These are phyloP conservation scores for Ceyx erithaca DNA, from an alignment of 2,797 vertebrate species.

Conservation along the genomic window DNA sequence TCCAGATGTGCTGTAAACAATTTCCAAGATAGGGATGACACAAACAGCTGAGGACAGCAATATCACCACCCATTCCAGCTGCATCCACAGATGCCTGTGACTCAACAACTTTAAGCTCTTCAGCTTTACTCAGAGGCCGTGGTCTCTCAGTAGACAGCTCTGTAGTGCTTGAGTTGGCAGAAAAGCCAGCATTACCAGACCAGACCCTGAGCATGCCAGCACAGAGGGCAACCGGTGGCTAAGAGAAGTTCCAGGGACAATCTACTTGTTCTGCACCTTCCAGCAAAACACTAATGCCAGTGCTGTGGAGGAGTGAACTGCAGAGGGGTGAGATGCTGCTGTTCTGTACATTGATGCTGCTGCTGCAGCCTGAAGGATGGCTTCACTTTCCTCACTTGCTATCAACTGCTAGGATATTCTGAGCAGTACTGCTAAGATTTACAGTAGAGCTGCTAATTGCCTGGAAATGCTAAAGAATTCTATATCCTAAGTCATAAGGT, in stretches of 20 bases:
- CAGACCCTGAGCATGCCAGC: accelerated
- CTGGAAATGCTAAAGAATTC: neutral
- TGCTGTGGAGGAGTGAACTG: neutral
- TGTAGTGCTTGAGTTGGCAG: neutral
- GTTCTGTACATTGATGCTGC: neutral
- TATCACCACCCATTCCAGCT: neutral
- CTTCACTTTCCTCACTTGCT: neutral
- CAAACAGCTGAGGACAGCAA: neutral
- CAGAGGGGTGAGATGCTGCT: neutral
- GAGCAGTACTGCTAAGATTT: neutral
- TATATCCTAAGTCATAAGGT: neutral
- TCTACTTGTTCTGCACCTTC: neutral
- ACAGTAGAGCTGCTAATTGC: neutral
- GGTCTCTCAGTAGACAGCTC: neutral
- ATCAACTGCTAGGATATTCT: neutral
- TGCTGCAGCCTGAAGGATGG: neutral
- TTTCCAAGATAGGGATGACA: neutral
- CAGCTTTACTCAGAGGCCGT: neutral
- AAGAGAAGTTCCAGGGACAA: neutral
- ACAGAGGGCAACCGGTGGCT: neutral
- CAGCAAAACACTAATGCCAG: neutral
- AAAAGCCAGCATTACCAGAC: neutral
- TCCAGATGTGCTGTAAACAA: neutral
- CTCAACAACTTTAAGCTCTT: neutral
- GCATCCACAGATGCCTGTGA: neutral